Base-by-base conservation (phyloP, 2,113 vertebrate species). In the Steatornis caripensis region DNA sequence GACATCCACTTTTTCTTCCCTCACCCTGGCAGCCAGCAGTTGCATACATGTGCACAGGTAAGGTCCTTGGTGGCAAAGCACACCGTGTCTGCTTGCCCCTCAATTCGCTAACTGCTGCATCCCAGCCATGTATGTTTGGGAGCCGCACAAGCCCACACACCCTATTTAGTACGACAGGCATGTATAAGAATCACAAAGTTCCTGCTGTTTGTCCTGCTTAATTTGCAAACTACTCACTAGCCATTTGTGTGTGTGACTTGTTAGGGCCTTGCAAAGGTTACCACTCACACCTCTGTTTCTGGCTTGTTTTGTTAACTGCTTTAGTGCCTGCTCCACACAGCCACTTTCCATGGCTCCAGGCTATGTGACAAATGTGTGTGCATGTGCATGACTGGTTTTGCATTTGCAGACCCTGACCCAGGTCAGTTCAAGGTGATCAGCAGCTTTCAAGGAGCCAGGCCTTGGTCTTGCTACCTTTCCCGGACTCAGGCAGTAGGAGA, bases 1-100 rank as follows among this genome's bases (percentile, higher is more conserved):
- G 94, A 94, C 94, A 95, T 96, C 84, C 68, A 94, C 84, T 94
- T 93, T 89, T 95, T 95, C 91, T 96, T 97, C 71, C 81, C 91
- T 91, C 77, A 43, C 81, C 58, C 81, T 94, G 84, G 84, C 84
- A 97, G 84, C 70, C 91, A 82, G 64, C 81, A 93, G 81, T 58
- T 55, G 86, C 70, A 79, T 83, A 53, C 53, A 70, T 4, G 36
- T 93, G 88, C 60, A 20, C 90, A 96, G 89, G 95, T 93, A 71
- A 91, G 53, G 93, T 85, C 74, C 41, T 69, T 0, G 0, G 53
- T 79, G 12, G 60, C 77, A 93, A 75, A 81, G 69, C 51, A 76
- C 48, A 23, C 26, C 0, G 26, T 32, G 23, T 29, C 77, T 96
- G 61, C 37, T 53, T 82, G 45, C 45, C 27, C 30, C 41, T 68